These are phyloP conservation scores for Rhagologus leucostigma DNA, from an alignment of 2,113 vertebrate species.

Conservation along the genomic window DNA sequence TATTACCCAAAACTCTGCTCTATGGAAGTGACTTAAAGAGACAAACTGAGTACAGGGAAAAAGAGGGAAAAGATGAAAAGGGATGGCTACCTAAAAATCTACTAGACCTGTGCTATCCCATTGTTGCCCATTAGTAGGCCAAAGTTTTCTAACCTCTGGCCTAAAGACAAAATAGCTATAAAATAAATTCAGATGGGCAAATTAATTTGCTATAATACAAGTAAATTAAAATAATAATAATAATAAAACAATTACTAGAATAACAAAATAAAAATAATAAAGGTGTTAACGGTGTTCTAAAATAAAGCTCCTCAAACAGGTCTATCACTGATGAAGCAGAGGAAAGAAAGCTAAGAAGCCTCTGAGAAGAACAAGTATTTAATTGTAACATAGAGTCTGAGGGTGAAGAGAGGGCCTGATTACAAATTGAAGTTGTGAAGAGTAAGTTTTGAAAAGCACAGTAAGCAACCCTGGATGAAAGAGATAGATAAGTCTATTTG, in stretches of 20 bases:
- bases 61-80: neutral
- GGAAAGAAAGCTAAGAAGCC: neutral
- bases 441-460: neutral
- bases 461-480: fast-evolving
- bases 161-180: neutral
- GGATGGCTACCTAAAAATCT: neutral
- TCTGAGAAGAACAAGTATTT: neutral
- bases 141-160: neutral
- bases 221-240: too few species aligned
- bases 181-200: neutral
- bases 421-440: neutral
- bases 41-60: neutral
- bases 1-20: neutral
- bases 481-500: neutral
- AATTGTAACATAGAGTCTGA: neutral
- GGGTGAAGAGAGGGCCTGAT: neutral
- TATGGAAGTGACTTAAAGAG: neutral
- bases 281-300: neutral
- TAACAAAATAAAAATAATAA: neutral
- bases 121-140: neutral
- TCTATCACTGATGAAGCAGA: neutral
- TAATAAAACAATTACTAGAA: neutral
- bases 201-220: neutral
- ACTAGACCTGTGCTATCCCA: neutral
- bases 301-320: neutral